Evolutionary conservation across 2,113 vertebrate species (phyloP), one percentile per base, ranked within the genome.

Genomic region (Girardinichthys multiradiatus): DNA sequence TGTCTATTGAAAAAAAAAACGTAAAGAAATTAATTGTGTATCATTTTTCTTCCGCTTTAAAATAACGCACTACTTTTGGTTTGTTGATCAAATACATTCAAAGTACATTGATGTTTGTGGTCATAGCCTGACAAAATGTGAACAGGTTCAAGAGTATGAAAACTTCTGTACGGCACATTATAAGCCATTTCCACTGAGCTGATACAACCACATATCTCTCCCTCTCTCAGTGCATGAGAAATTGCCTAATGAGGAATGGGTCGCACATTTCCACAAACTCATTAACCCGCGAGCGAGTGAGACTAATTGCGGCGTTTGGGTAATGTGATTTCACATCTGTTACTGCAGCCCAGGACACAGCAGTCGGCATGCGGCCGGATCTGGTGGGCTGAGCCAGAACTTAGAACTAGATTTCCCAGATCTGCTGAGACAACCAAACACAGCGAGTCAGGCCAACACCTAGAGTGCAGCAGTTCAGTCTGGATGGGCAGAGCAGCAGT

Each of bases 311-410:
- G 95, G 95, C 96, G 97, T 97, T 97, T 96, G 97, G 96, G 96
- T 98, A 98, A 98, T 98, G 95, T 96, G 97, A 96, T 97, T 97
- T 96, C 96, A 98, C 97, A 98, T 96, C 95, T 97, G 96, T 97
- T 96, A 96, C 95, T 95, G 94, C 93, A 94, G 94, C 88, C 95
- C 87, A 86, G 88, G 91, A 91, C 91, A 86, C 88, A 87, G 85
- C 81, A 89, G 83, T 89, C 85, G 82, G 90, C 90, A 88, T 68
- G 68, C 82, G 86, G 82, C 88, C 78, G 91, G 68, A 89, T 91
- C 74, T 90, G 74, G 73, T 83, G 87, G 90, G 91, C 86, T 86
- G 87, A 73, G 78, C 85, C 78, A 29, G 31, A 54, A 51, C 62
- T 60, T 72, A 85, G 72, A 87, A 64, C 66, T 78, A 75, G 74